Base-by-base conservation (phyloP, 2,797 vertebrate species). In the Lindbergichthys nudifrons region DNA sequence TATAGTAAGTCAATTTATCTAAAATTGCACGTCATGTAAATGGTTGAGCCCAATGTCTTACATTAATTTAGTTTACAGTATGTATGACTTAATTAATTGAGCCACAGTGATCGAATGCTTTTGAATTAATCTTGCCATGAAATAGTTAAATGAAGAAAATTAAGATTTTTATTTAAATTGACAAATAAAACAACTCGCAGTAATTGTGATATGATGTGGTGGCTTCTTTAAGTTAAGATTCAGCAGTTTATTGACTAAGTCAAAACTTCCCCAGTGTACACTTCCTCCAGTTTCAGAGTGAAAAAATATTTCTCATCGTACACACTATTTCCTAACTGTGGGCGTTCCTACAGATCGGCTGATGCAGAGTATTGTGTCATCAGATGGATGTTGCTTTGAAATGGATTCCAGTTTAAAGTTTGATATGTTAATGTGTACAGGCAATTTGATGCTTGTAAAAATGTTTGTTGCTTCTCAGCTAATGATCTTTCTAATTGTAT, bases 381-480 rank as follows among this genome's bases (percentile, higher is more conserved):
- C 47, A 60, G 5, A 4, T 7, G 1, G 53, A 71, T 23, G 16
- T 10, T 60, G 19, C 18, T 46, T 52, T 53, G 19, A 68, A 83
- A 65, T 75, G 39, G 21, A 70, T 61, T 54, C 42, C 39, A 67
- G 51, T 51, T 73, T 63, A 23, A 32, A 12, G 57, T 41, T 68
- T 3, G 13, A 63, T 71, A 39, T 79, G 73, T 75, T 46, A 60
- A 68, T 62, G 23, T 75, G 42, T 76, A 65, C 48, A 67, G 16
- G 51, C 62, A 32, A n/a, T 75, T 73, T 53, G 11, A 75, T 46
- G 48, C 11, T 45, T 43, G n/a, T 67, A 32, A 2, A 45, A 5
- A 30, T 54, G 18, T 59, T 57, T 62, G 50, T 30, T 66, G 36
- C 48, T 65, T 65, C 21, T 84, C 42, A 16, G 10, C 75, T 87